Base-by-base conservation (phyloP, 2,113 vertebrate genomes). In the Mionectes macconnelli region DNA sequence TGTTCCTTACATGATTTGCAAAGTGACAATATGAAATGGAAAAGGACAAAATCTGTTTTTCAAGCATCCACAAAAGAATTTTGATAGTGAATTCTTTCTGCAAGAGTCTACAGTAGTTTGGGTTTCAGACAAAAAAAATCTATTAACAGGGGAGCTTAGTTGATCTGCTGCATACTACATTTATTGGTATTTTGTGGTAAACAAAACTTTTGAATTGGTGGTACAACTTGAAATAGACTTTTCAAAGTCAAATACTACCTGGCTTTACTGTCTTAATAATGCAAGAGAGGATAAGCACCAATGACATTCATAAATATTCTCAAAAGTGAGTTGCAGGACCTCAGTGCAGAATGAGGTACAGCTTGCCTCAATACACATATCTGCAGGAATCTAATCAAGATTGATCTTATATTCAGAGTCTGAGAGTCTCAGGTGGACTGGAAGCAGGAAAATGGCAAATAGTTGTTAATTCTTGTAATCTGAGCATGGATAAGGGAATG, bases 321-420 rank as follows among this genome's bases (percentile, higher is more conserved):
- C 39, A 80, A 79, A 95, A 86, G 5, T 79, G 40, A 96, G 53
- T 73, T 89, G 76, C 64, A 59, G 75, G 77, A 64, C 57, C 39
- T 75, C 77, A 76, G 42, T 5, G 6, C 49, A 92, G 78, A 95
- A 80, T 7, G 8, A 95, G 82, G 86, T 74, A 31, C 27, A 89
- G 45, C 60, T 83, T 67, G 60, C 47, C 77, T 90, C 80, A 77
- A 74, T 67, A 83, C 62, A 60, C 35, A 33, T 70, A 91, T 42
- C 94, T 79, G 13, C 70, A 68, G 70, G 72, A 94, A 96, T 92
- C 85, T 95, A 94, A 95, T 90, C 74, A 82, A 93, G 84, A 93
- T 39, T 64, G 64, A 94, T 96, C 84, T 89, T 83, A 78, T 52
- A 90, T 88, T 93, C 78, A 57, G 72, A 81, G 84, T 19, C 42